A percentile compares a stretch with the other conserved stretches of the same genome.
These are phyloP conservation scores for Drosophila hydei DNA, from an alignment of 1,140 invertebrate species.

Conservation along the genomic window DNA sequence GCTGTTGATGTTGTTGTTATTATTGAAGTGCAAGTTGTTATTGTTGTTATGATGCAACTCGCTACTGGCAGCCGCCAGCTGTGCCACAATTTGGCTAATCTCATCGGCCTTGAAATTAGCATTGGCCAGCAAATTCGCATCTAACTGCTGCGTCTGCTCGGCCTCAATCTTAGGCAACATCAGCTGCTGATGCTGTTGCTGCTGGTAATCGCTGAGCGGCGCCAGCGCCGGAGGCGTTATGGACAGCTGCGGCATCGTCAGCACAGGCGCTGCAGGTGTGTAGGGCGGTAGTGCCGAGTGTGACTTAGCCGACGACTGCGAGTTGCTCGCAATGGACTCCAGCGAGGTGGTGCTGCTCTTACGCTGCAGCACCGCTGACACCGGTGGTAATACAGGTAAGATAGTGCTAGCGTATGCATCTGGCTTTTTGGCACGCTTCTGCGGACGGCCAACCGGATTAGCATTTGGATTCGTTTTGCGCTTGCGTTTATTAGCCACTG, in stretches of 20 bases:
- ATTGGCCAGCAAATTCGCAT: constrained; percentile 44
- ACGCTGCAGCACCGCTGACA: constrained; percentile 63
- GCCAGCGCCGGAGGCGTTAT: constrained; percentile 68
- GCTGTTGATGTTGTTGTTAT: constrained; percentile 36
- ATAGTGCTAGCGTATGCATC: constrained; percentile 19
- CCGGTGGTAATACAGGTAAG: constrained; percentile 32
- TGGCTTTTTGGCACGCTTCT: constrained; percentile 66
- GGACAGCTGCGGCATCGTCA: constrained; percentile 41
- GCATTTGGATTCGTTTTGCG: constrained; percentile 59
- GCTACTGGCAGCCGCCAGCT: constrained; percentile 54
- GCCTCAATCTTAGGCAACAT: constrained; percentile 44
- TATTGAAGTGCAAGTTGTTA: constrained; percentile 60
- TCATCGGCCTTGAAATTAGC: constrained; percentile 68
- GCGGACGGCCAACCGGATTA: constrained; percentile 68
- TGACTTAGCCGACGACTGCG: constrained; percentile 69
- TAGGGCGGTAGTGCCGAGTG: constrained; percentile 59
- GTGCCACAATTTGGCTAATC: constrained; percentile 73
- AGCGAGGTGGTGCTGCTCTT: constrained; percentile 80
- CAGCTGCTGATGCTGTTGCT: constrained; percentile 26
- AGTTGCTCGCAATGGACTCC: constrained; percentile 81
- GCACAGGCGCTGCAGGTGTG: constrained; percentile 21
- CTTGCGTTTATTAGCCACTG: constrained; percentile 55
- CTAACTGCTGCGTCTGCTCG: constrained; percentile 35
- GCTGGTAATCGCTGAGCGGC: constrained; percentile 67
- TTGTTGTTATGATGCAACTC: constrained; percentile 52